Evolutionary conservation across 2,113 vertebrate species (phyloP).

Genomic region (Egretta garzetta): DNA sequence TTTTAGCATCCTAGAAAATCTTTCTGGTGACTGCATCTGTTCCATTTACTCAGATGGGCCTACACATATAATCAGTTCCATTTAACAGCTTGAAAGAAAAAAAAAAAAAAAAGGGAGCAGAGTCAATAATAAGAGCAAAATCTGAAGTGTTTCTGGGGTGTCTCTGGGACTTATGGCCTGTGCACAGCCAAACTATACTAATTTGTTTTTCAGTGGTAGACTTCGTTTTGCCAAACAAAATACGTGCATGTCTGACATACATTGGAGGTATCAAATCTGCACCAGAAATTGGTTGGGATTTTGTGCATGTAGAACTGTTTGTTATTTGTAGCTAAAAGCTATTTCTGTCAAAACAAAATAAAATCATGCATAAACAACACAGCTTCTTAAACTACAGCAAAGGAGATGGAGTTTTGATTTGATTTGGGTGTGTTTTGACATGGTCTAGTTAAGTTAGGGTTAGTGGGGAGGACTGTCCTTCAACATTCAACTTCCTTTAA

Average conservation of each 20-base stretch:
- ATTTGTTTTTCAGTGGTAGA: neutral
- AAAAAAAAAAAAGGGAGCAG: neutral
- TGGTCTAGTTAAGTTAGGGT: neutral
- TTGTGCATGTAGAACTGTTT: neutral
- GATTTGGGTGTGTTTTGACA: rapidly evolving
- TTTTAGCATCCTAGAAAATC: neutral
- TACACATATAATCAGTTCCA: neutral
- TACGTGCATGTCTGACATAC: neutral
- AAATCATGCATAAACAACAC: neutral
- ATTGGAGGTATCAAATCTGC: neutral
- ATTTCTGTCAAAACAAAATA: neutral
- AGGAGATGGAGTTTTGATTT: neutral
- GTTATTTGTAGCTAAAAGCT: neutral
- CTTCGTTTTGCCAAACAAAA: neutral
- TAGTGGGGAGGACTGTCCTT: neutral
- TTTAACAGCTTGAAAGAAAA: neutral
- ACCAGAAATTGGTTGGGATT: neutral
- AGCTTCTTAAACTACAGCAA: neutral
- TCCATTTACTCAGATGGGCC: neutral
- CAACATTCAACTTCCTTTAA: neutral
- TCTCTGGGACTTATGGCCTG: neutral
- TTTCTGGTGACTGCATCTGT: neutral
- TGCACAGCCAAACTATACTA: neutral
- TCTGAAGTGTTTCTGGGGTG: neutral
- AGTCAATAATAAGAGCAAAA: neutral